Evolutionary conservation across 1,140 invertebrate species (phyloP).

Genomic region (Sycophaga agraensis): DNA sequence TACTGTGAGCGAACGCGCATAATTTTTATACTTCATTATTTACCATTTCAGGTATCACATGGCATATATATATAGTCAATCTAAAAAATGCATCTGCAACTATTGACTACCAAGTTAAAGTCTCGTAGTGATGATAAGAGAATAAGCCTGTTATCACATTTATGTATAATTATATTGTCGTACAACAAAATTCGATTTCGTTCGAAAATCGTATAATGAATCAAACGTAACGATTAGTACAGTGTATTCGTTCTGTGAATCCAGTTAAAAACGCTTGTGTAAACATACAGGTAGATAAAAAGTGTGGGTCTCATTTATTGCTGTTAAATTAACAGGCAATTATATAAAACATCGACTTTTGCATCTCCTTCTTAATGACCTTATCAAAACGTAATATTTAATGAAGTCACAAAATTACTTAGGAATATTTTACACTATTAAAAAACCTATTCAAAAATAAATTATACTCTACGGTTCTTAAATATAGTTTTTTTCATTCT

Average conservation of each 20-base stretch:
- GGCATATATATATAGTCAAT: slow-evolving; percentile 42
- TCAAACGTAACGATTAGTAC: not conserved
- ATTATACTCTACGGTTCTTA: no score
- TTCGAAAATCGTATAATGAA: not conserved
- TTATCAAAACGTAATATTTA: no score
- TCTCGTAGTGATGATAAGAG: slow-evolving; percentile 9
- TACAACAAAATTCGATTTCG: slow-evolving; percentile 4
- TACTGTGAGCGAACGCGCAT: no score
- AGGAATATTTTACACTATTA: no score
- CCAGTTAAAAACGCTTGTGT: not conserved
- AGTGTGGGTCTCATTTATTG: not conserved
- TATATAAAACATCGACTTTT: no score
- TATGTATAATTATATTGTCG: slow-evolving; percentile 19
- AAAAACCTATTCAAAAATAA: no score
- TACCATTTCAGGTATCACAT: slow-evolving; percentile 23
- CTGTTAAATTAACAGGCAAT: not conserved
- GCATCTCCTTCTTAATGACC: no score
- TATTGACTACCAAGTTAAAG: slow-evolving; percentile 35
- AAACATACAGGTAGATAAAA: not conserved
- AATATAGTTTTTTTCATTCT: no score
- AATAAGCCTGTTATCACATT: slow-evolving; percentile 30
- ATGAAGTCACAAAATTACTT: no score
- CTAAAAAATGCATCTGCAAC: slow-evolving; percentile 34
- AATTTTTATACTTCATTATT: no score
- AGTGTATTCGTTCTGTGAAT: not conserved